Conservation (phyloP, 92 coral and sea anemone species). For the Actinernus sp. region DNA sequence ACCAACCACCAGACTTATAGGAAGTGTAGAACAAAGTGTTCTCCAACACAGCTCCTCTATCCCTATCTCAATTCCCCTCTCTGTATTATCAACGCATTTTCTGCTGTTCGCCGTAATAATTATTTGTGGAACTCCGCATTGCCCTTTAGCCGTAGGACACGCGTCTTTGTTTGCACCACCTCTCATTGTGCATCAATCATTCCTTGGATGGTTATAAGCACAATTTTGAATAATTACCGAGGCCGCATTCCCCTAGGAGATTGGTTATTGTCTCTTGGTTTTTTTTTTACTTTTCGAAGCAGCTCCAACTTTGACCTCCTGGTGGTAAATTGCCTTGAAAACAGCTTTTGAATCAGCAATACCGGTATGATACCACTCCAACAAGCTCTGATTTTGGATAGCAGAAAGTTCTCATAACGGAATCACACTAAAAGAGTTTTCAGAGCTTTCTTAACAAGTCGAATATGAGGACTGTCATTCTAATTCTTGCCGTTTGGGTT, state of each 20-base stretch:
- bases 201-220: neutral
- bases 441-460: neutral
- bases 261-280: neutral
- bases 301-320: neutral
- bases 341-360: neutral
- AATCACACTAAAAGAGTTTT: neutral
- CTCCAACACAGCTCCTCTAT: no score
- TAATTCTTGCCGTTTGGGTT: constrained; percentile 26
- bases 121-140: no score
- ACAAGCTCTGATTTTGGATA: neutral
- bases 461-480: constrained; percentile 51
- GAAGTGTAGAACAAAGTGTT: no score
- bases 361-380: neutral
- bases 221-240: neutral
- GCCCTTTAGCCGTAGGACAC: neutral
- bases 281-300: neutral
- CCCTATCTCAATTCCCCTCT: no score
- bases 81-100: no score
- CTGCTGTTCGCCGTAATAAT: no score
- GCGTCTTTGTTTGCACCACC: neutral
- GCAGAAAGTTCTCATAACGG: neutral
- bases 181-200: neutral
- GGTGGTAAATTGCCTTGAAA: neutral
- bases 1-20: no score
- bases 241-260: neutral